Evolutionary conservation across 2,888 invertebrate genomes (phyloP).

Genomic region (Metellina segmentata): DNA sequence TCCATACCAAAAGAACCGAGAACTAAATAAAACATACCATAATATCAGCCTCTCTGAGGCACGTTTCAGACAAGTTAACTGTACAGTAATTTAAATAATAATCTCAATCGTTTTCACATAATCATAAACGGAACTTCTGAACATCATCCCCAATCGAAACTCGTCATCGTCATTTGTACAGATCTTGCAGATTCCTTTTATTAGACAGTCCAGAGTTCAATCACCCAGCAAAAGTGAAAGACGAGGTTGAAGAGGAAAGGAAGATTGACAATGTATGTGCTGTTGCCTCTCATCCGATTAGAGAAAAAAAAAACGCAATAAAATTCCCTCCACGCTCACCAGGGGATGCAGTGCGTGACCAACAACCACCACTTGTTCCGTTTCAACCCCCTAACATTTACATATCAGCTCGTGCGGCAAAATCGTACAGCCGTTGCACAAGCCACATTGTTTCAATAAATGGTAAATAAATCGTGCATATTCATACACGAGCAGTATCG

Average conservation of each 20-base stretch:
- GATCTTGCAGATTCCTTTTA: not conserved
- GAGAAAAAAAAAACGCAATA: constrained; percentile 3
- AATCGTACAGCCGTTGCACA: not conserved
- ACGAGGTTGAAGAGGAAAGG: constrained; percentile 6
- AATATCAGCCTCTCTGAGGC: no score
- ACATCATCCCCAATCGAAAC: no score
- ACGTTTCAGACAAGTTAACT: no score
- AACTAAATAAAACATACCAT: no score
- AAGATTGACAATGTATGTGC: constrained; percentile 37
- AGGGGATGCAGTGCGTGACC: constrained; percentile 34
- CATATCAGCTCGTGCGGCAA: not conserved
- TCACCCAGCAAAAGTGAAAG: constrained; percentile 28
- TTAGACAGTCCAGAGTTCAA: constrained; percentile 33
- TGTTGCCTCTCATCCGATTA: constrained; percentile 9
- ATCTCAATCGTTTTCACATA: no score
- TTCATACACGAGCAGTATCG: not conserved
- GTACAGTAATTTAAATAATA: no score
- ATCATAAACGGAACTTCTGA: no score
- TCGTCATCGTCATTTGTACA: no score
- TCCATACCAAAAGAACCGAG: no score
- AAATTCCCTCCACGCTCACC: constrained; percentile 47
- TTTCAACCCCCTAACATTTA: not conserved
- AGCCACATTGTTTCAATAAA: not conserved
- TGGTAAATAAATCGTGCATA: not conserved
- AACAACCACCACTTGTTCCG: constrained; percentile 8